Evolutionary conservation across 23 tunicate species (phyloP), one percentile per base, ranked within the genome.

Genomic region (Styela clava): DNA sequence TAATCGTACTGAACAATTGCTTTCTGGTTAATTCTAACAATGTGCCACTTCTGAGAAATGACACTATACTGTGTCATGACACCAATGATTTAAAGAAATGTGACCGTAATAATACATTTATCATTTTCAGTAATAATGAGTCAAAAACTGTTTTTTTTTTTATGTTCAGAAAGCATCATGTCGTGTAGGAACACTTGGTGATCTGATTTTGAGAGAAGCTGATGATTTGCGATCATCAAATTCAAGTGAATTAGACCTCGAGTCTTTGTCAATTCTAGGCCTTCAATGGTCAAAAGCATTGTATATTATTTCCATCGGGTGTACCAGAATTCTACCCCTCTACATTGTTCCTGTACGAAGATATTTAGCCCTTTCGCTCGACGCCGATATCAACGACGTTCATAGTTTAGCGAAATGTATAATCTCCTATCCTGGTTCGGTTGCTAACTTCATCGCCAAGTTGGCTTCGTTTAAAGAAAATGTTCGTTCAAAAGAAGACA

Each of bases 281-380:
- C 33, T 1, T 9, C 81, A 76, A 52, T 76, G 81, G 81, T 76
- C 81, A 33, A 36, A 76, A 76, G 81, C 81, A 0, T 52, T 56
- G 20, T 76, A 36, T 24, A 76, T 1, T 12, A 51, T 76, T 44
- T 31, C 65, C 24, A 1, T 33, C 65, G 81, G 52, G 44, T 24
- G 81, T 56, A 76, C 37, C 18, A 52, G 62, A 2, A 29, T 52
- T 24, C 64, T 76, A 0, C 65, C 81, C 9, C 81, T 76, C 22
- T 76, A 76, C 44, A 44, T 76, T 29, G 81, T 76, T 23, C 81
- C 81, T 25, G 52, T 76, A 26, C 35, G 65, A 52, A 22, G 81
- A 29, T 76, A 35, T 29, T 44, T 36, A 16, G 65, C 52, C 27
- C 52, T 33, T 30, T 36, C 52, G 16, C 81, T 76, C 16, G 81